These are phyloP conservation scores for human DNA, from an alignment of 2,113 vertebrate genomes.

Conservation along the genomic window GRCh38 chr5:59103001-59103500, in stretches of 20 bases:
- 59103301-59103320: not conserved
- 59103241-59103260: not conserved
- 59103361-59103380: slow-evolving; percentile 52
- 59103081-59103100: not conserved
- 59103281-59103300: not conserved
- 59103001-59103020: not conserved
- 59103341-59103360: slow-evolving; percentile 48
- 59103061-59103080: not conserved
- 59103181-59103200: not conserved
- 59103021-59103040: not conserved
- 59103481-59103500: slow-evolving; percentile 44
- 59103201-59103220: slow-evolving; percentile 24
- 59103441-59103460: slow-evolving; percentile 57
- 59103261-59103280: not conserved
- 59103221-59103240: not conserved
- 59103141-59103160: not conserved
- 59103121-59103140: not conserved
- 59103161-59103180: not conserved
- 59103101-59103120: not conserved
- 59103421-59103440: slow-evolving; percentile 60
- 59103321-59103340: slow-evolving; percentile 53
- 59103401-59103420: slow-evolving; percentile 60
- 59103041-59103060: not conserved
- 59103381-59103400: slow-evolving; percentile 37
- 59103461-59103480: slow-evolving; percentile 45